Evolutionary conservation across 2,888 invertebrate genomes (phyloP).

Genomic region (Cheilosia urbana): DNA sequence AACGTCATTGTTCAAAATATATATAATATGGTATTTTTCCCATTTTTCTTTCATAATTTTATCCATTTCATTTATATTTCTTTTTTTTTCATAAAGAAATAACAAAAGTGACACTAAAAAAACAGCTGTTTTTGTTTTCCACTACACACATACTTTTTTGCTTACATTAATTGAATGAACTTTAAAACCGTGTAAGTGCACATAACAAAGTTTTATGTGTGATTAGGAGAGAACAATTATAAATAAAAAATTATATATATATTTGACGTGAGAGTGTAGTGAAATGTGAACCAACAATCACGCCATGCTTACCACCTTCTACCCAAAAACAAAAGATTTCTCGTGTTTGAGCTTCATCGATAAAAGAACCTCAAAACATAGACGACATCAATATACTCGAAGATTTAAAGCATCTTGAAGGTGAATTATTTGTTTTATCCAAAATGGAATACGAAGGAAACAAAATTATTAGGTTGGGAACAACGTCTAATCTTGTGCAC

Average conservation of each 20-base stretch:
- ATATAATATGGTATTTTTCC: too few species aligned
- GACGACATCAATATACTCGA: constrained; percentile 19
- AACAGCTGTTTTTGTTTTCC: too few species aligned
- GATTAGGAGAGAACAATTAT: too few species aligned
- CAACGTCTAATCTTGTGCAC: constrained; percentile 4
- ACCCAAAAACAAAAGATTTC: constrained; percentile 13
- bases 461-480: constrained; percentile 24
- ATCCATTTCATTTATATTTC: too few species aligned
- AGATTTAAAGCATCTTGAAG: constrained; percentile 20
- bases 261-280: constrained; percentile 29
- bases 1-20: too few species aligned
- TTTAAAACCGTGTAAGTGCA: too few species aligned
- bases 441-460: constrained; percentile 16
- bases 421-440: constrained; percentile 21
- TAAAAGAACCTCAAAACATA: constrained; percentile 14
- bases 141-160: too few species aligned
- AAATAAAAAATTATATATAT: neutral
- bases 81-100: too few species aligned
- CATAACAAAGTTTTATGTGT: too few species aligned
- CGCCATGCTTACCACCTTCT: constrained; percentile 24
- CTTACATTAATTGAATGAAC: too few species aligned
- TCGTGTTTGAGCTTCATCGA: constrained; percentile 28
- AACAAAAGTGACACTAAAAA: too few species aligned
- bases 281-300: constrained; percentile 15
- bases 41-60: rapidly evolving